These are phyloP conservation scores for Poeciliopsis infans DNA, from an alignment of 2,797 vertebrate genomes.

Conservation along the genomic window DNA sequence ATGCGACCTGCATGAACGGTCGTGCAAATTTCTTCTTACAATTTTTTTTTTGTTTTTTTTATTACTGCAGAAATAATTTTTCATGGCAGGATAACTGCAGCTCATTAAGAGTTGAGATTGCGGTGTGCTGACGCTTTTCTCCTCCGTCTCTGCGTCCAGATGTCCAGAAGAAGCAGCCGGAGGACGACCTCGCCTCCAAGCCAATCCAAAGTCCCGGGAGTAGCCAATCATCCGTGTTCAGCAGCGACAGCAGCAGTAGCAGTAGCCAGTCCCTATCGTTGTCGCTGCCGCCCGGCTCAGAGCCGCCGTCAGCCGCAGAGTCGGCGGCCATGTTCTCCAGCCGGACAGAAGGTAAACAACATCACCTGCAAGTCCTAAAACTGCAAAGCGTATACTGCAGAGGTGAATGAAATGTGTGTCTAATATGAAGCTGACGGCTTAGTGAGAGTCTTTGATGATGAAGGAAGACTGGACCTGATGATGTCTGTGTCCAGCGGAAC, in stretches of 20 bases:
- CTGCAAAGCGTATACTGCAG: background rate
- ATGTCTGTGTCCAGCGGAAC: constrained; percentile 18
- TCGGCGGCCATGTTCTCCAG: constrained; percentile 82
- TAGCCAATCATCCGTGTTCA: constrained; percentile 89
- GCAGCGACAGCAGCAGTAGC: constrained; percentile 82
- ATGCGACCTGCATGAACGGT: background rate
- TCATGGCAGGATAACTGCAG: background rate
- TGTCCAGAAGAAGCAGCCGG: constrained; percentile 92
- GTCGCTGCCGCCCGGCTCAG: constrained; percentile 78
- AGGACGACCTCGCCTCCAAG: constrained; percentile 89
- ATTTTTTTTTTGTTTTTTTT: background rate
- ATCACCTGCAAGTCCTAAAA: background rate
- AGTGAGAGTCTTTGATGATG: background rate
- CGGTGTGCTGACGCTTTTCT: background rate
- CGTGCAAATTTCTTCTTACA: background rate
- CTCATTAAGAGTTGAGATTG: background rate
- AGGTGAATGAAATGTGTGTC: background rate
- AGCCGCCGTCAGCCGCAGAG: constrained; percentile 86
- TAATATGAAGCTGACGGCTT: background rate
- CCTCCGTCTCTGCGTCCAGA: constrained; percentile 68
- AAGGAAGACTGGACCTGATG: constrained; percentile 4
- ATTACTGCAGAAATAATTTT: background rate
- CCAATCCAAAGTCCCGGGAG: constrained; percentile 86
- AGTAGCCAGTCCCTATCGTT: constrained; percentile 85
- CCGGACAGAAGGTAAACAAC: constrained; percentile 87